Conservation (phyloP, 2,888 invertebrate genomes). For the Diplazon laetatorius region DNA sequence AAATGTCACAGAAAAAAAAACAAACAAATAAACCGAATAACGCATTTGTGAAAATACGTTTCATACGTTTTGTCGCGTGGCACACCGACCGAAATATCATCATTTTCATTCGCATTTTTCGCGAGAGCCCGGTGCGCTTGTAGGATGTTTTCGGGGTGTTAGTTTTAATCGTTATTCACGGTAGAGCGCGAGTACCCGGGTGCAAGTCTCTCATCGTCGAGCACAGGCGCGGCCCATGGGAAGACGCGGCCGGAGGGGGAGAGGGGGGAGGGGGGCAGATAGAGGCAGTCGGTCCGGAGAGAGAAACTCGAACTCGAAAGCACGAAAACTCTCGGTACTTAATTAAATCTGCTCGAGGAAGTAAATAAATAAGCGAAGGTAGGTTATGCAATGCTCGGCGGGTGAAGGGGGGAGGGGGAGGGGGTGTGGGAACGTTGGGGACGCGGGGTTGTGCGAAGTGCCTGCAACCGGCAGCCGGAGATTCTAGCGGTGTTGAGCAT, state of each 20-base stretch:
- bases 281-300: conserved; percentile 1
- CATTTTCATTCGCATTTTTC: conserved; percentile 36
- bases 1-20: too few relatives aligned
- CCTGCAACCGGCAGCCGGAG: conserved; percentile 31
- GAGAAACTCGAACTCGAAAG: conserved; percentile 20
- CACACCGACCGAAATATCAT: conserved; percentile 16
- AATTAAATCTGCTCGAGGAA: conserved; percentile 57
- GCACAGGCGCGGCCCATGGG: conserved; percentile 29
- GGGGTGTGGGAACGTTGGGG: conserved; percentile 12
- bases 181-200: conserved; percentile 5
- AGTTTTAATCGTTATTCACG: conserved; percentile 50
- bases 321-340: conserved; percentile 45
- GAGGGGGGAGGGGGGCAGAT: too few relatives aligned
- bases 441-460: conserved; percentile 34
- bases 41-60: conserved; percentile 13
- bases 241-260: background rate
- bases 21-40: background rate
- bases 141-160: background rate
- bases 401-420: too few relatives aligned
- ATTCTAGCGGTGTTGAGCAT: conserved; percentile 23
- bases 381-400: conserved; percentile 7
- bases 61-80: conserved; percentile 10
- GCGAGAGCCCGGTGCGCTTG: background rate
- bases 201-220: conserved; percentile 26
- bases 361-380: conserved; percentile 50